Evolutionary conservation across 2,888 invertebrate genomes (phyloP), one percentile per base, ranked within the genome.

Genomic region (Brachyptera risi): DNA sequence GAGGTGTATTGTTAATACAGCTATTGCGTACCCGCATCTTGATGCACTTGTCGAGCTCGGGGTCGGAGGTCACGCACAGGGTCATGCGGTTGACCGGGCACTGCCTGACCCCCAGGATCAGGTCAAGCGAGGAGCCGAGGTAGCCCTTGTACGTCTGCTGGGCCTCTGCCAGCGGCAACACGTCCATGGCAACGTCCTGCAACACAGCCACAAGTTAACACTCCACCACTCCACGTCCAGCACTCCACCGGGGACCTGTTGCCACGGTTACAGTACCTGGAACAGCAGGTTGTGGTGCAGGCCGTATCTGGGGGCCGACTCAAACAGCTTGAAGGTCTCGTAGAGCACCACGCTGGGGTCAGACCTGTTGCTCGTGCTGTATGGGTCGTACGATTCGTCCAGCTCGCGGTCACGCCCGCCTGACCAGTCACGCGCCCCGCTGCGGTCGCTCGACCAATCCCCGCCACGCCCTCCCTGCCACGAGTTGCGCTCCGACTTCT

Each of bases 1-100:
- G n/a, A n/a, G n/a, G n/a, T n/a, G n/a, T n/a, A n/a, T n/a, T n/a
- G n/a, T n/a, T n/a, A n/a, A n/a, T n/a, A n/a, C n/a, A n/a, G n/a
- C n/a, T n/a, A n/a, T n/a, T n/a, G n/a, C n/a, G n/a, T 75, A 92
- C 92, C 80, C 83, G 86, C 94, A 95, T 95, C 75, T 90, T 90
- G 44, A 90, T 78, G 73, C 97, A 97, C 76, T 97, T 97, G 60
- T 87, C 87, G 78, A 91, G 82, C 75, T 97, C 97, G 0, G 86
- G 82, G 60, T 91, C 88, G 0, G 96, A 96, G 0, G 95, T 93
- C 21, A 97, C 90, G 72, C 97, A 97, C 19, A 96, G 74, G 0
- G 87, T 86, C 78, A 95, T 92, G n/a, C 85, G 79, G 49, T 85
- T 81, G 5, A 96, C 86, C 0, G 96, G 92, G 72, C 96, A 97